Evolutionary conservation across 2,797 vertebrate species (phyloP).

Genomic region (Sitta carolinensis): DNA sequence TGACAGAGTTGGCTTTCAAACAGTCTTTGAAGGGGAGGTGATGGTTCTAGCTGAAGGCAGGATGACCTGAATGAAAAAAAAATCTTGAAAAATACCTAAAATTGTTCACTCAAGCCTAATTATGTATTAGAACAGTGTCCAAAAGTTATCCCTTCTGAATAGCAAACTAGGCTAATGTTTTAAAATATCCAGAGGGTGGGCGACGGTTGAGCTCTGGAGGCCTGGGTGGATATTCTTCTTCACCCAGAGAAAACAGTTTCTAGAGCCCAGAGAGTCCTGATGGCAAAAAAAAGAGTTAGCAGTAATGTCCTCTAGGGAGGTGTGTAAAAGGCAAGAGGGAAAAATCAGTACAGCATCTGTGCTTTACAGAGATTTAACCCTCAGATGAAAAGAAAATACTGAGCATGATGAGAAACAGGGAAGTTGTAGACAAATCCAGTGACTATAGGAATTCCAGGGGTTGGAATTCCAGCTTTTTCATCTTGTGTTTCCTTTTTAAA

Average conservation of each 20-base stretch:
- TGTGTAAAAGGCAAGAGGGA: neutral
- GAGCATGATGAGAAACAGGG: neutral
- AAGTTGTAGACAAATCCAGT: neutral
- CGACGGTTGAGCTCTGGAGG: neutral
- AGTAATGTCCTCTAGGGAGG: neutral
- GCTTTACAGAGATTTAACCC: neutral
- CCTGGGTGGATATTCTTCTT: neutral
- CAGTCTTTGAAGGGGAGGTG: constrained; percentile 42
- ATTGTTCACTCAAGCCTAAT: neutral
- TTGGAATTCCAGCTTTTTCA: neutral
- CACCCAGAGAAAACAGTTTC: neutral
- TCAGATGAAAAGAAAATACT: neutral
- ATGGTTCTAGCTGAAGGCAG: constrained; percentile 2
- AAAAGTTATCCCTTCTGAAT: neutral
- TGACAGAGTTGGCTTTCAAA: constrained; percentile 56
- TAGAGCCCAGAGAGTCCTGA: neutral
- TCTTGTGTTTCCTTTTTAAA: neutral
- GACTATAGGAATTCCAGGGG: neutral
- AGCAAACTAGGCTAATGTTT: neutral
- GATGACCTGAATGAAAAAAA: neutral
- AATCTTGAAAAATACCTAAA: neutral
- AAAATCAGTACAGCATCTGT: neutral
- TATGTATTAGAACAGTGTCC: neutral
- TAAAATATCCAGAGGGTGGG: neutral
- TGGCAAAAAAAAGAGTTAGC: neutral